Base-by-base conservation (phyloP, 2,888 invertebrate genomes). In the Drosophila picticornis region DNA sequence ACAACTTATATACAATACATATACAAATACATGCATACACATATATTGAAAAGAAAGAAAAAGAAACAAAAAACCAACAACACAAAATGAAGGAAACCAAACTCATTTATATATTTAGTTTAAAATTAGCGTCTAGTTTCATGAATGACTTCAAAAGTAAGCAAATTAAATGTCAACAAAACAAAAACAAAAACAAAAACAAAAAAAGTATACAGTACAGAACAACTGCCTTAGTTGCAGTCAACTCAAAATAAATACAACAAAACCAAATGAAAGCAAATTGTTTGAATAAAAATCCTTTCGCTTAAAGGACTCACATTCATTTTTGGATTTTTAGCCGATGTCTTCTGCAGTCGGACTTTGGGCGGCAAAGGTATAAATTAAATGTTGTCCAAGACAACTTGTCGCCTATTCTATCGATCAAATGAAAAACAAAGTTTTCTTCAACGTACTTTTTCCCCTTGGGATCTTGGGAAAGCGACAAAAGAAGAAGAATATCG, bases 261-360 rank as follows among this genome's bases (percentile, higher is more conserved):
- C 58, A 80, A 79, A 72, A 83, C 74, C 68, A 84, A 83, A 79
- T 73, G 36, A 76, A 82, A 65, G 52, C 56, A 46, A 60, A 57
- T 77, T 80, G 83, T 85, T 84, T 84, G 43, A 83, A 80, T 84
- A 57, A 72, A 82, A 53, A 72, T 56, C 60, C 63, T 75, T 81
- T 56, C 53, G 64, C 60, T 62, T 53, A 36, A 63, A 65, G 31
- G 22, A 32, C 5, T 25, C 10, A 5, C 3, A 25, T 34, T 11
- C 0, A 10, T 27, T 53, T 31, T 43, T 27, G 4, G 29, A 2
- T 13, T 22, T 16, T 29, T 36, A 16, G 29, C 4, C 11, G 7
- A 16, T 46, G 25, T 25, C 9, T 36, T 29, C 25, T 38, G 9
- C 13, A 27, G 50, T 10, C 22, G 7, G 22, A 16, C 13, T 1